phyloP scores from a whole-genome alignment of 2,797 vertebrate species.

The Notoglanidium macrostoma region DNA sequence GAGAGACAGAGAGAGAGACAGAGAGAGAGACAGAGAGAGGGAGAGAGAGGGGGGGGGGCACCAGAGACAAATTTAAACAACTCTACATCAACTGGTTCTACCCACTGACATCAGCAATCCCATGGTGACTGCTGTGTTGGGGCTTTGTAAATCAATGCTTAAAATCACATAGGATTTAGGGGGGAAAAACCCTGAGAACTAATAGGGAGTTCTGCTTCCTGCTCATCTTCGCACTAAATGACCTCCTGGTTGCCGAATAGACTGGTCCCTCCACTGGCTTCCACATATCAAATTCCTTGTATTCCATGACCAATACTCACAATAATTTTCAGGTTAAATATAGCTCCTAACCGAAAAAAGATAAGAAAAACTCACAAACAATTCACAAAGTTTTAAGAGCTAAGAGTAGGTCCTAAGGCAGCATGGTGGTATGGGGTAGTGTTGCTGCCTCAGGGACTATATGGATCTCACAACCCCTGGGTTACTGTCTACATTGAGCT shows the following conservation, averaged over 20 bases:
- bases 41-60: conserved; percentile 9
- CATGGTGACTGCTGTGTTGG: conserved; percentile 50
- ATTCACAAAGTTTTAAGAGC: too few species aligned
- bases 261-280: neutral
- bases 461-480: neutral
- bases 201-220: neutral
- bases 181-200: neutral
- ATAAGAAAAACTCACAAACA: too few species aligned
- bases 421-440: too few species aligned
- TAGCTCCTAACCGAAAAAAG: too few species aligned
- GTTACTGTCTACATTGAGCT: neutral
- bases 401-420: too few species aligned
- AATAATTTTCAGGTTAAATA: too few species aligned
- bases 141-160: neutral
- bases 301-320: too few species aligned
- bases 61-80: conserved; percentile 63
- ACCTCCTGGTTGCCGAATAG: neutral
- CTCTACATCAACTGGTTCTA: conserved; percentile 44
- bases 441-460: neutral
- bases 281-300: too few species aligned
- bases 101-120: conserved; percentile 47
- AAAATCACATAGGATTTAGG: neutral
- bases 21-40: neutral
- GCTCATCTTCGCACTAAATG: neutral
- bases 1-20: too few species aligned